Conservation (phyloP, 2,113 vertebrate genomes). For the Galemys pyrenaicus region DNA sequence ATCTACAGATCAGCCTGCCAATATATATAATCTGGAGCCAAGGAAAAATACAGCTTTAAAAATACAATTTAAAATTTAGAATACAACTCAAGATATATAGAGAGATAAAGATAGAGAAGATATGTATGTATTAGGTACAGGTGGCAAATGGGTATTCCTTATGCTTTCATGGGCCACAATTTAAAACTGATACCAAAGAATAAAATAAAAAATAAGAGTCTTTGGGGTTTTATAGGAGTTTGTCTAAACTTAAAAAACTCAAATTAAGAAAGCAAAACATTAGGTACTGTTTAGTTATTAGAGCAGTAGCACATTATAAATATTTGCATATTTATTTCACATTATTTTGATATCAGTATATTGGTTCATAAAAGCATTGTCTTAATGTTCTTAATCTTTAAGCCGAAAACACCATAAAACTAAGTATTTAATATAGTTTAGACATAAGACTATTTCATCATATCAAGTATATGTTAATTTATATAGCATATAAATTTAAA, state of each 20-base stretch:
- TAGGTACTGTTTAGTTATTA: not conserved
- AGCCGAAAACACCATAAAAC: not conserved
- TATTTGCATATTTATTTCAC: not conserved
- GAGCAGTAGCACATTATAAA: not conserved
- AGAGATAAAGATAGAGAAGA: too few relatives aligned
- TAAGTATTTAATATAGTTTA: not conserved
- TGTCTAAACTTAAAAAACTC: not conserved
- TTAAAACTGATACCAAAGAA: not conserved
- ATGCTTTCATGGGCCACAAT: not conserved
- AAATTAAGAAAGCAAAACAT: not conserved
- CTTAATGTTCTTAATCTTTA: not conserved
- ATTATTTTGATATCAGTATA: not conserved
- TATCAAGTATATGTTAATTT: not conserved
- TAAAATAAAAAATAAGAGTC: not conserved
- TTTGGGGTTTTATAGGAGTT: not conserved
- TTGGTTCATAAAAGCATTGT: not conserved
- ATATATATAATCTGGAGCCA: not conserved
- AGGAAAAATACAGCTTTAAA: not conserved
- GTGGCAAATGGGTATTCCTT: not conserved
- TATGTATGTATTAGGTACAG: not conserved
- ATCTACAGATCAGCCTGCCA: not conserved
- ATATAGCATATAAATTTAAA: not conserved
- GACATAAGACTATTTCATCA: not conserved
- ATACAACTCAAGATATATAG: too few relatives aligned
- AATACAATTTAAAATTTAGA: not conserved